These are phyloP conservation scores for Oenanthe melanoleuca DNA, from an alignment of 2,113 vertebrate species.

Conservation along the genomic window DNA sequence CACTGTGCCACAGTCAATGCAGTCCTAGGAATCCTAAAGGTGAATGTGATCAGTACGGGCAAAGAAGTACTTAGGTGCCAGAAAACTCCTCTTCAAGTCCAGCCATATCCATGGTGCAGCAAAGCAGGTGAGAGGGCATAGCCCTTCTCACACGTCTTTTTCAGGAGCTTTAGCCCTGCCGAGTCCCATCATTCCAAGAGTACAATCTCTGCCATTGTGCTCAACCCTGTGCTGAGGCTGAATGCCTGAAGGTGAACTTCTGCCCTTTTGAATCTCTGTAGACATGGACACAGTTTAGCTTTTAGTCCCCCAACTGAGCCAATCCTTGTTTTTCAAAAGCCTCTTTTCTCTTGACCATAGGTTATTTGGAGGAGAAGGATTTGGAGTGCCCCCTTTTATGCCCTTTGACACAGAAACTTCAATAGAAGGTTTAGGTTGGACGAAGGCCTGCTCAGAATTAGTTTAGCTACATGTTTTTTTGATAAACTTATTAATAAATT, in stretches of 20 bases:
- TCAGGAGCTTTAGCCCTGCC: neutral
- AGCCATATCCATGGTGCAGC: neutral
- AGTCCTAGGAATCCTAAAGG: neutral
- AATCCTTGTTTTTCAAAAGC: neutral
- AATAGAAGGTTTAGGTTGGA: neutral
- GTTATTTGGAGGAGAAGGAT: constrained; percentile 1
- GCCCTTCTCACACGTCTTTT: neutral
- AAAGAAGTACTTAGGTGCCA: neutral
- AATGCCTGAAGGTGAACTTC: neutral
- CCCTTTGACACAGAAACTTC: neutral
- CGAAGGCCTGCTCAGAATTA: neutral
- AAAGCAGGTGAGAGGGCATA: neutral
- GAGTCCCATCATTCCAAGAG: neutral
- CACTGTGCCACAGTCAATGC: neutral
- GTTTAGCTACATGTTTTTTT: neutral
- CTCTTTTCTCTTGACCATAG: neutral
- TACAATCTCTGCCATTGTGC: constrained; percentile 34
- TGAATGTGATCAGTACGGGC: neutral
- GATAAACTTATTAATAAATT: neutral
- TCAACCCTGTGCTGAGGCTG: neutral
- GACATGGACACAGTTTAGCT: constrained; percentile 9
- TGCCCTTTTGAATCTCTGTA: neutral
- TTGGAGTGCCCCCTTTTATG: neutral
- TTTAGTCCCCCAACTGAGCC: neutral
- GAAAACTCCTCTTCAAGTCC: neutral